phyloP scores from a whole-genome alignment of 2,797 vertebrate species.

The Diceros bicornis region DNA sequence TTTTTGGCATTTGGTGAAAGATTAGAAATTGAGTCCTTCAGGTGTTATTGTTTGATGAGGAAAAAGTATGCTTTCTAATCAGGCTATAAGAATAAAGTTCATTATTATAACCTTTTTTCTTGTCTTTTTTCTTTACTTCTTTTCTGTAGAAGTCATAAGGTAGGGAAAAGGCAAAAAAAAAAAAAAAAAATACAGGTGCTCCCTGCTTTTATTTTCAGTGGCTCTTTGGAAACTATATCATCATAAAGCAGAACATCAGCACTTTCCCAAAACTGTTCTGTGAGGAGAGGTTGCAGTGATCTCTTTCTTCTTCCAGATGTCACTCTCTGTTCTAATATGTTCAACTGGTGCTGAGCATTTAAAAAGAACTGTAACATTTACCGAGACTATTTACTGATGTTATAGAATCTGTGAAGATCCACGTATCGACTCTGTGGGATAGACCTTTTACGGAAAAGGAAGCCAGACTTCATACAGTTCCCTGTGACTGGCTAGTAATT shows the following conservation, averaged over 20 bases:
- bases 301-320: constrained; percentile 58
- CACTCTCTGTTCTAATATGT: neutral
- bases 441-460: neutral
- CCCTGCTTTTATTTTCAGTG: constrained; percentile 43
- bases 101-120: neutral
- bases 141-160: neutral
- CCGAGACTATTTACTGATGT: neutral
- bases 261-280: neutral
- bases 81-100: neutral
- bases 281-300: neutral
- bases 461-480: neutral
- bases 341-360: neutral
- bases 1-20: constrained; percentile 54
- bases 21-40: neutral
- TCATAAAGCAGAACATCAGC: neutral
- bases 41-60: neutral
- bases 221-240: neutral
- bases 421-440: neutral
- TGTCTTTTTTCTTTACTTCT: neutral
- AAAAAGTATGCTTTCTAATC: constrained; percentile 50
- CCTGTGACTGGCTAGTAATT: neutral
- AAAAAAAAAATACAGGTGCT: neutral
- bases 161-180: neutral
- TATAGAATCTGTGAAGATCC: neutral
- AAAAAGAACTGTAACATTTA: neutral